Evolutionary conservation across 2,797 vertebrate genomes (phyloP), one percentile per base, ranked within the genome.

Genomic region (Sciaenops ocellatus): DNA sequence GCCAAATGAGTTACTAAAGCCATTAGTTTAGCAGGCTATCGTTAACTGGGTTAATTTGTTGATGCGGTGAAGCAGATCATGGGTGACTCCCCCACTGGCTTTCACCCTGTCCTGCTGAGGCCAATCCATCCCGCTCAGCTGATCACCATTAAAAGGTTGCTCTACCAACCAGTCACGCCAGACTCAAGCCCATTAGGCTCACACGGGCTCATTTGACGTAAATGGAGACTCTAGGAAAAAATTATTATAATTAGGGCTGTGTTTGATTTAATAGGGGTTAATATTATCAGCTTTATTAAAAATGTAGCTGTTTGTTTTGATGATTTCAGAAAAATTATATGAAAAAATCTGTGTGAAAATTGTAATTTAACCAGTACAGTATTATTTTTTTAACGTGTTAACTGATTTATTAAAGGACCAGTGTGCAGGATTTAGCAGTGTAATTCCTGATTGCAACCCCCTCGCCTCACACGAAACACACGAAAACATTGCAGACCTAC

Each of bases 21-120:
- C 88, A 94, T 94, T 94, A 94, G 87, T 91, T 81, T 66, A 82
- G 73, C 52, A 80, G 73, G 82, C 79, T 84, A 89, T 93, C 93
- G 93, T 93, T 93, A 93, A 91, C 83, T 91, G 84, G 91, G 86
- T 94, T 96, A 89, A 95, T 95, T 95, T 94, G 90, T 93, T 65
- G 85, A 94, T 87, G 93, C 93, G 90, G 55, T 92, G 88, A 90
- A 93, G 93, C 93, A 90, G 72, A 94, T 91, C 91, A 79, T 46
- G 85, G 82, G 75, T 69, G 78, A 82, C 80, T 84, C 87, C 88
- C 87, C 86, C 89, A 84, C 84, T 80, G 68, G 71, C 83, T 83
- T 82, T 89, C 84, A 86, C 77, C 80, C 79, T 81, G 72, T 79
- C 83, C 80, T 77, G 81, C 67, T 52, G 66, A 78, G 79, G 75